Evolutionary conservation across 2,888 invertebrate genomes (phyloP).

Genomic region (Calliopum simillimum): DNA sequence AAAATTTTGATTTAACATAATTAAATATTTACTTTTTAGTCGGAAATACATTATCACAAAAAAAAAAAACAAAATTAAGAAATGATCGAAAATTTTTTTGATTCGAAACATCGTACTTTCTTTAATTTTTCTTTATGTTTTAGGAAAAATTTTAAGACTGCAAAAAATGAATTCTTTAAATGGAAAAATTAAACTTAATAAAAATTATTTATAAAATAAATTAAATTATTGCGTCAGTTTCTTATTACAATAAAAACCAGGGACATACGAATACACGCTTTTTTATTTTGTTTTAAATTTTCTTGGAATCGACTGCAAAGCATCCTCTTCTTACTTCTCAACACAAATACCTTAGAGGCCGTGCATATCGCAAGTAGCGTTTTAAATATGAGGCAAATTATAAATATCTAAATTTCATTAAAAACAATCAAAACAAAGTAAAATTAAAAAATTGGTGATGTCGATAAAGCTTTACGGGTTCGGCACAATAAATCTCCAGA

Average conservation of each 20-base stretch:
- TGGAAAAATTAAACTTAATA: constrained; percentile 58
- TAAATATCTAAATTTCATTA: too few relatives aligned
- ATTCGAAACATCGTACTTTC: constrained; percentile 27
- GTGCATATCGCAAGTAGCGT: too few relatives aligned
- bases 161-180: constrained; percentile 62
- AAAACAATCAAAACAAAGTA: too few relatives aligned
- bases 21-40: constrained; percentile 43
- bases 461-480: too few relatives aligned
- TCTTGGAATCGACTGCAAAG: too few relatives aligned
- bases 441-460: too few relatives aligned
- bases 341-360: too few relatives aligned
- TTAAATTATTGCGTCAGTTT: neutral
- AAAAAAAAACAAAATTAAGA: constrained; percentile 27
- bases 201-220: constrained; percentile 42
- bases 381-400: too few relatives aligned
- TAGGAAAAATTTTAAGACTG: constrained; percentile 66
- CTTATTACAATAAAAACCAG: neutral
- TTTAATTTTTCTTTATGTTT: constrained; percentile 41
- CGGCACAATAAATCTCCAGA: too few relatives aligned
- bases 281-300: neutral
- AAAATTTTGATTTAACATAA: constrained; percentile 43
- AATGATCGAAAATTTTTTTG: constrained; percentile 6
- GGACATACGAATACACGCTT: too few relatives aligned
- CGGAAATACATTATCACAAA: constrained; percentile 41
- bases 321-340: too few relatives aligned